These are phyloP conservation scores for Cyclina sinensis DNA, from an alignment of 1,140 invertebrate genomes.

Conservation along the genomic window DNA sequence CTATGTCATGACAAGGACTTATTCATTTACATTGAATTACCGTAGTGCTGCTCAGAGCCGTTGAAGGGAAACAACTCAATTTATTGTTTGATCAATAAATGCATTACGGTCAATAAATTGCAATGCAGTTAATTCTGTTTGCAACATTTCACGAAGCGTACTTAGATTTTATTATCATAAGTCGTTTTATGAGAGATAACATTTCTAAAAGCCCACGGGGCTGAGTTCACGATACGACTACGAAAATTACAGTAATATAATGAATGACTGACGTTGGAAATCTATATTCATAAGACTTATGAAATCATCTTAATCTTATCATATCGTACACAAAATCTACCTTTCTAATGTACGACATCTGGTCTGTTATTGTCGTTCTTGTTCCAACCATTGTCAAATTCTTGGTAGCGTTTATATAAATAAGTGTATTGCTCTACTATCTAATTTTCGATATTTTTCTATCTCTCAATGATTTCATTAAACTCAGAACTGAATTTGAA, in stretches of 20 bases:
- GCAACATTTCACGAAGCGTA: no score
- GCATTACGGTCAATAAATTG: no score
- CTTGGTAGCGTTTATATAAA: background rate
- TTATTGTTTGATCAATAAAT: no score
- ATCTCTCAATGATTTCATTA: background rate
- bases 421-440: background rate
- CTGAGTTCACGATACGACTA: no score
- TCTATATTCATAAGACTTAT: background rate
- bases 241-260: no score
- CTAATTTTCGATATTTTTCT: background rate
- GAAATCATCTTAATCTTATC: background rate
- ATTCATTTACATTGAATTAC: no score
- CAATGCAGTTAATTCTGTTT: no score
- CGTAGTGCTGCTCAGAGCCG: no score
- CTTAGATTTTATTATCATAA: background rate
- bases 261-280: no score
- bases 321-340: background rate
- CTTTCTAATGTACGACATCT: background rate
- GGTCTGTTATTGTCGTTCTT: background rate
- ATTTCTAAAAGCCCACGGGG: background rate
- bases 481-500: background rate
- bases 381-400: background rate
- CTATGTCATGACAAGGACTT: no score
- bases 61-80: no score
- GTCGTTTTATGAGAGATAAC: background rate